These are phyloP conservation scores for Microplitis manilae DNA, from an alignment of 2,888 invertebrate genomes.

Conservation along the genomic window DNA sequence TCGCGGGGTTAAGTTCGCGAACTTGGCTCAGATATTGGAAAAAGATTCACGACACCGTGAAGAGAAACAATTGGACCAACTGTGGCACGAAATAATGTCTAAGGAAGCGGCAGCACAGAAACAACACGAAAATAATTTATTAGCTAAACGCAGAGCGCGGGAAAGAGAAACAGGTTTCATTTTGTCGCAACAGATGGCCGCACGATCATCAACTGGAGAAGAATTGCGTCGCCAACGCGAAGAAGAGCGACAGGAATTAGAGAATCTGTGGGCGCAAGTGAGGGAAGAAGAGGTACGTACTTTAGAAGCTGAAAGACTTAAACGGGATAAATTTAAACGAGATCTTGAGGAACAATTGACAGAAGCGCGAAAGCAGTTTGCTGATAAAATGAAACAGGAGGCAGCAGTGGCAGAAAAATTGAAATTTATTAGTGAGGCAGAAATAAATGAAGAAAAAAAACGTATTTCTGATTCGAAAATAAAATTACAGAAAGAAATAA, in stretches of 20 bases:
- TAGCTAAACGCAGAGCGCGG: conserved; percentile 45
- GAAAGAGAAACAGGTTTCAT: conserved; percentile 42
- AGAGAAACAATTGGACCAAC: conserved; percentile 75
- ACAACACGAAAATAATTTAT: conserved; percentile 52
- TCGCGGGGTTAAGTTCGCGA: conserved; percentile 74
- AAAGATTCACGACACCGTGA: conserved; percentile 74
- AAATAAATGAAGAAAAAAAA: conserved; percentile 53
- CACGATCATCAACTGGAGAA: conserved; percentile 54
- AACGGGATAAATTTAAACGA: conserved; percentile 53
- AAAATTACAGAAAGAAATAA: conserved; percentile 56
- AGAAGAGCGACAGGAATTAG: conserved; percentile 57
- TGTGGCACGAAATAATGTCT: conserved; percentile 77
- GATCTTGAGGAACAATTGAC: conserved; percentile 62
- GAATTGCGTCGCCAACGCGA: conserved; percentile 51
- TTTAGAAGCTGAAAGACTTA: conserved; percentile 51
- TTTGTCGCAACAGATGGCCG: conserved; percentile 59
- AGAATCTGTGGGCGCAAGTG: conserved; percentile 51
- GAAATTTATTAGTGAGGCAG: conserved; percentile 49
- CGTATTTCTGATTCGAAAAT: conserved; percentile 48
- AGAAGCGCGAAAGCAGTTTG: conserved; percentile 52
- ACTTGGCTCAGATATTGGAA: conserved; percentile 77
- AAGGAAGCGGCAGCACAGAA: conserved; percentile 74
- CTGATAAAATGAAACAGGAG: conserved; percentile 57
- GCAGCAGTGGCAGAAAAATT: conserved; percentile 51
- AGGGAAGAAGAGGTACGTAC: conserved; percentile 54